Percentiles rank a stretch among this genome's conserved stretches.
Evolutionary conservation across 2,797 vertebrate genomes (phyloP).

Genomic region (Micrastur ruficollis): DNA sequence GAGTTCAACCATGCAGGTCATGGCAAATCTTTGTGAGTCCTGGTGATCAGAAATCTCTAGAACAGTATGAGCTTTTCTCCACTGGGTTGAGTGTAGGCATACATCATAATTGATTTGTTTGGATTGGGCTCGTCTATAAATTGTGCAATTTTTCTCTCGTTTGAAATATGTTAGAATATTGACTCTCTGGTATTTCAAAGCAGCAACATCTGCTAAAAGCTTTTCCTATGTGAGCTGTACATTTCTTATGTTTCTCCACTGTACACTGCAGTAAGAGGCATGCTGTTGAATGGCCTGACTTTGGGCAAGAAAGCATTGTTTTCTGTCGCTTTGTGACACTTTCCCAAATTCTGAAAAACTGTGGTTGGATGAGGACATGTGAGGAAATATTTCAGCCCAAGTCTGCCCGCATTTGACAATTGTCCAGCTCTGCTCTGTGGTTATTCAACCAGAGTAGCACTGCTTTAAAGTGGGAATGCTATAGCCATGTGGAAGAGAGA

Average conservation of each 20-base stretch:
- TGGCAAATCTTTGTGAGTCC: neutral
- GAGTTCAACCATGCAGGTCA: neutral
- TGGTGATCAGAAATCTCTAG: neutral
- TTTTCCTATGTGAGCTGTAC: neutral
- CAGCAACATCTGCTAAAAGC: neutral
- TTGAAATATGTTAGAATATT: neutral
- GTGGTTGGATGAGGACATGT: neutral
- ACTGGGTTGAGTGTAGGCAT: neutral
- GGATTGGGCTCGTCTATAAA: neutral
- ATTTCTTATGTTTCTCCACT: neutral
- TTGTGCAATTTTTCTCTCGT: neutral
- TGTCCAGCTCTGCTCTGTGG: neutral
- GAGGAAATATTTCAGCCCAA: slow-evolving; percentile 11
- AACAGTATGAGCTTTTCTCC: neutral
- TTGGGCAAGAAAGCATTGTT: neutral
- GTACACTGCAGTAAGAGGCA: neutral
- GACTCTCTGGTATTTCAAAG: neutral
- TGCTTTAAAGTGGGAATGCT: neutral
- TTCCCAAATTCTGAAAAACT: neutral
- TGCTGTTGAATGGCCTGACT: neutral
- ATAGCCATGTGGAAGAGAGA: neutral
- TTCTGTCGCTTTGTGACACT: neutral
- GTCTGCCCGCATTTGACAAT: neutral
- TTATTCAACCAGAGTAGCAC: neutral
- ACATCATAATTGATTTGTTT: neutral